Base-by-base conservation (phyloP, 2,113 vertebrate species). In the Epinephelus lanceolatus region DNA sequence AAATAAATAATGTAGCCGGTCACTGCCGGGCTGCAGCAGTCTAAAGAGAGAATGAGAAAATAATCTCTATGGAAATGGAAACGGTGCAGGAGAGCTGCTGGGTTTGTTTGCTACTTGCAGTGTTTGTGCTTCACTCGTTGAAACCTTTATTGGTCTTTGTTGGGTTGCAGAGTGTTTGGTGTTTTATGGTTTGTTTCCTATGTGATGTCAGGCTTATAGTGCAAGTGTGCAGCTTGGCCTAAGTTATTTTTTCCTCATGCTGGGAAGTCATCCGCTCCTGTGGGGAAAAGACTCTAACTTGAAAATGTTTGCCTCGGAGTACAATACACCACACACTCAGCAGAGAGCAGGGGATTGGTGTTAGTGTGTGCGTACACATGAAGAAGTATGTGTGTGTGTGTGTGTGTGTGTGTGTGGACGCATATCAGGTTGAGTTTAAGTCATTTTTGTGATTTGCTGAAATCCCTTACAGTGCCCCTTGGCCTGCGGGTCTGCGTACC, bases 1-100 rank as follows among this genome's bases (percentile, higher is more conserved):
- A 93, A 91, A 92, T 94, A 95, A 92, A 94, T 92, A 93, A 94
- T 91, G 88, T 55, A 84, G 65, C 77, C 15, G 79, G 78, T 86
- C 83, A 79, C 66, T 83, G 85, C 65, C 57, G 9, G 72, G 86
- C 81, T 75, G 12, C 57, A 55, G 78, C 77, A 80, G 78, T 66
- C 42, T 55, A 56, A 78, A 70, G 68, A 74, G 30, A 66, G 56
- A 84, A 80, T 55, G 76, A 76, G 80, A 81, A 83, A 87, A 90
- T 83, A 81, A 86, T 87, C 72, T 85, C 63, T 33, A 78, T 82
- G 76, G 74, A 90, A 88, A 92, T 85, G 69, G 78, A 80, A 76
- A 19, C 13, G 19, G 78, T 76, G 80, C 37, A 63, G 66, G 70
- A 82, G 75, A 76, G 76, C 86, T 90, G 56, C 80, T 30, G 73